phyloP scores from a whole-genome alignment of 1,140 invertebrate species.

The Ganaspis sp. region DNA sequence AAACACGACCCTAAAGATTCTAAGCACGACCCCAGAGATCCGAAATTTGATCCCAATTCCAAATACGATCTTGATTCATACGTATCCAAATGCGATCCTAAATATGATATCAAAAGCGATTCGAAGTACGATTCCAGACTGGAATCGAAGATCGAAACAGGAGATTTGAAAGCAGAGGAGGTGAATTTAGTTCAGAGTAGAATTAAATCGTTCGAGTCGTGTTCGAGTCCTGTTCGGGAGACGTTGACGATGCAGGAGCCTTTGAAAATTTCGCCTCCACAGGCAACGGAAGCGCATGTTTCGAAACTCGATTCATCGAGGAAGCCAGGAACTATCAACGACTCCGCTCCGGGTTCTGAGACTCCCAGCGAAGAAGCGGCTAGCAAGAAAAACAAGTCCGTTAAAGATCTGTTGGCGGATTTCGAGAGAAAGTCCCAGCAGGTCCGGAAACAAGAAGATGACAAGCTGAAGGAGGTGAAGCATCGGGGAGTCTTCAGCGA shows the following conservation, averaged over 20 bases:
- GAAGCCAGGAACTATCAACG: constrained; percentile 42
- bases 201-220: constrained; percentile 75
- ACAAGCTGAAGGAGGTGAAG: constrained; percentile 61
- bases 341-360: constrained; percentile 57
- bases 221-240: constrained; percentile 57
- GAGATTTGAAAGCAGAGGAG: neutral
- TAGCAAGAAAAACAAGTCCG: constrained; percentile 70
- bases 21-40: too few species aligned
- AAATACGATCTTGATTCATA: too few species aligned
- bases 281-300: constrained; percentile 75
- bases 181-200: constrained; percentile 76
- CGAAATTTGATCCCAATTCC: too few species aligned
- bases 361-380: constrained; percentile 37
- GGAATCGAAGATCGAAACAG: neutral
- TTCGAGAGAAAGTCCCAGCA: constrained; percentile 76
- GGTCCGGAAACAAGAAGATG: constrained; percentile 61
- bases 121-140: constrained; percentile 47
- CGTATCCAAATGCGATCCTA: constrained; percentile 73
- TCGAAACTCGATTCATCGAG: constrained; percentile 65
- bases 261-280: constrained; percentile 69
- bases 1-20: too few species aligned
- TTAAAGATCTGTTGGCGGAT: constrained; percentile 76
- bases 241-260: constrained; percentile 73
- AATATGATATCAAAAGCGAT: constrained; percentile 72
- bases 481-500: constrained; percentile 76